A percentile compares a stretch with the other conserved stretches of the same genome.
phyloP scores from a whole-genome alignment of 2,797 vertebrate genomes.

The Lacerta bilineata region DNA sequence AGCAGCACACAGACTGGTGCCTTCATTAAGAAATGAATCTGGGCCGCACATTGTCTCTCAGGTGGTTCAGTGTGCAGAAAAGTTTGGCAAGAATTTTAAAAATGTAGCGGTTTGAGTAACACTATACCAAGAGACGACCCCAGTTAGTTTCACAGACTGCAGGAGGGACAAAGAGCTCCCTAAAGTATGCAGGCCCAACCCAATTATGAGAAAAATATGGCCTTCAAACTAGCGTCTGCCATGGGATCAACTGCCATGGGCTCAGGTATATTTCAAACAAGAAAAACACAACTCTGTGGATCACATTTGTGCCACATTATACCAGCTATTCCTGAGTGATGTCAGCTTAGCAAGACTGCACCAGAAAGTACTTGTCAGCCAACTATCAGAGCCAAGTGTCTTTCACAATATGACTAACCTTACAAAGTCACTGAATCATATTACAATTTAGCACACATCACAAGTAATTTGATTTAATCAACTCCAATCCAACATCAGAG shows the following conservation, averaged over 20 bases:
- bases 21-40: slow-evolving; percentile 2
- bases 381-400: background rate
- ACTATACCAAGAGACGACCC: background rate
- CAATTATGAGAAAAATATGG: background rate
- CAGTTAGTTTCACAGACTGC: background rate
- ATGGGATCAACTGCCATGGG: background rate
- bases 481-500: slow-evolving; percentile 17
- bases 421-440: slow-evolving; percentile 42
- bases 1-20: background rate
- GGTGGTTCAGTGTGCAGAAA: background rate
- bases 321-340: slow-evolving; percentile 1
- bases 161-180: background rate
- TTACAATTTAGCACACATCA: slow-evolving; percentile 32
- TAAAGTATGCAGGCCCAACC: background rate
- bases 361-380: background rate
- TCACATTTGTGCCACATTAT: background rate
- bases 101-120: background rate
- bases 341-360: slow-evolving; percentile 19
- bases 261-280: background rate
- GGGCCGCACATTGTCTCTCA: background rate
- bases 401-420: slow-evolving; percentile 26
- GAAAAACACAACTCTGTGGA: background rate
- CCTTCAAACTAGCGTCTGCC: background rate
- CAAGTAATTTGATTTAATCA: slow-evolving; percentile 36
- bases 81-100: slow-evolving; percentile 2